Percentiles rank a stretch among this genome's conserved stretches.
Evolutionary conservation across 2,113 vertebrate genomes (phyloP).

Genomic region (Gallinago undulata): DNA sequence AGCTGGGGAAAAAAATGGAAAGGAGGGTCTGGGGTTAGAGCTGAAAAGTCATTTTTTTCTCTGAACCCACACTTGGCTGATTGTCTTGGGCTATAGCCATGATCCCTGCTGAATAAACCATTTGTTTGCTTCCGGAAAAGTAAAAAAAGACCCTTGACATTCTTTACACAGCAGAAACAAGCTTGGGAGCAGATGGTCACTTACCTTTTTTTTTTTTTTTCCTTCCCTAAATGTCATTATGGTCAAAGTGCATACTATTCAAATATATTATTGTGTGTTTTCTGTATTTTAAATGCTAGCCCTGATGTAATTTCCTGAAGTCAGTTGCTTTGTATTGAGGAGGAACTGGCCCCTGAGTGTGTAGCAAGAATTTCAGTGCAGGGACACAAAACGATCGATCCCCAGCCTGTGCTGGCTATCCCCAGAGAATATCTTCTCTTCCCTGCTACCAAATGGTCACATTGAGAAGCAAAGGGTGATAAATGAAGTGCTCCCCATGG

Average conservation of each 20-base stretch:
- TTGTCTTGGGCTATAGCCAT: conserved; percentile 47
- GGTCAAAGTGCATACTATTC: conserved; percentile 58
- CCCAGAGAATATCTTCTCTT: background rate
- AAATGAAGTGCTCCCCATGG: background rate
- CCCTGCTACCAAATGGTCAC: fast-evolving
- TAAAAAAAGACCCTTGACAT: conserved; percentile 52
- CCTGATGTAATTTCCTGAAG: conserved; percentile 50
- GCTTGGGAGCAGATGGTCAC: conserved; percentile 52
- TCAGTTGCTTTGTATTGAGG: conserved; percentile 20
- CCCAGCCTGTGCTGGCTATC: background rate
- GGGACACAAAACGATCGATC: background rate
- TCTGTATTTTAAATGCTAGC: conserved; percentile 36
- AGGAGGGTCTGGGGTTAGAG: conserved; percentile 42
- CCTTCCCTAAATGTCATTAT: conserved; percentile 40
- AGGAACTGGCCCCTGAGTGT: background rate
- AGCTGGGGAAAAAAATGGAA: conserved; percentile 44
- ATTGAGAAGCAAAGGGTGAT: background rate
- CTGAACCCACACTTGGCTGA: conserved; percentile 48
- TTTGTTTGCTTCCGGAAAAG: conserved; percentile 62
- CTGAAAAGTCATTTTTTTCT: conserved; percentile 63
- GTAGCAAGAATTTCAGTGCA: background rate
- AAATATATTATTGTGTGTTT: conserved; percentile 48
- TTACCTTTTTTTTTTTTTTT: background rate
- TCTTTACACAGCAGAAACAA: conserved; percentile 50
- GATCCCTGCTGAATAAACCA: conserved; percentile 48